Conservation (phyloP, 2,888 invertebrate species). For the Syrista parreyssii region DNA sequence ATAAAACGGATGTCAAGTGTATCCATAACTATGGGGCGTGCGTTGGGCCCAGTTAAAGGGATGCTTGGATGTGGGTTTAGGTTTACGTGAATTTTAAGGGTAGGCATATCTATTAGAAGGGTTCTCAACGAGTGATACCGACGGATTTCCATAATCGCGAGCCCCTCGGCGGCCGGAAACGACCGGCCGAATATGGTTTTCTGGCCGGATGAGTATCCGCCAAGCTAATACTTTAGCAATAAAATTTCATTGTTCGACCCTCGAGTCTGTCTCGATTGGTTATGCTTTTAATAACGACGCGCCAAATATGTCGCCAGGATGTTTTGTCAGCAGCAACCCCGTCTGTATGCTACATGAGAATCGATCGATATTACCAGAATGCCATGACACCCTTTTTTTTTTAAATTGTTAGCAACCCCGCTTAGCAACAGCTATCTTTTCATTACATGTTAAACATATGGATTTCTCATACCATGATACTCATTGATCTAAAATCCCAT, state of each 20-base stretch:
- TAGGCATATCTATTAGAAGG: constrained; percentile 34
- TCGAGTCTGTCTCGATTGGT: constrained; percentile 23
- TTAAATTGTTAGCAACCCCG: not conserved
- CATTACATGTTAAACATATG: too few species aligned
- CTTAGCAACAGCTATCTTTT: not conserved
- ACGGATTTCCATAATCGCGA: constrained; percentile 27
- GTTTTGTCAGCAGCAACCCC: not conserved
- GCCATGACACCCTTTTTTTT: not conserved
- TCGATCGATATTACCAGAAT: not conserved
- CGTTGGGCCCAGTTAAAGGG: not conserved
- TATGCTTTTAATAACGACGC: constrained; percentile 32
- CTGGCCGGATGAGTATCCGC: not conserved
- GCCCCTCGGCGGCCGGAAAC: not conserved
- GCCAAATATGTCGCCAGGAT: constrained; percentile 29
- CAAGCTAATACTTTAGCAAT: constrained; percentile 37
- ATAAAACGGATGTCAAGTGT: constrained; percentile 12
- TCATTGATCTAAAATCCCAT: too few species aligned
- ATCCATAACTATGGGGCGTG: not conserved
- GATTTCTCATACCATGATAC: too few species aligned
- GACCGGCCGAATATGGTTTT: constrained; percentile 7
- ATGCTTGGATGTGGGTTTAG: constrained; percentile 1
- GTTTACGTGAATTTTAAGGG: constrained; percentile 33
- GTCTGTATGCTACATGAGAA: not conserved
- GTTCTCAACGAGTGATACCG: constrained; percentile 16
- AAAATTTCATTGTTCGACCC: constrained; percentile 38